Base-by-base conservation (phyloP, 2,888 invertebrate species). In the Amiota mariae region DNA sequence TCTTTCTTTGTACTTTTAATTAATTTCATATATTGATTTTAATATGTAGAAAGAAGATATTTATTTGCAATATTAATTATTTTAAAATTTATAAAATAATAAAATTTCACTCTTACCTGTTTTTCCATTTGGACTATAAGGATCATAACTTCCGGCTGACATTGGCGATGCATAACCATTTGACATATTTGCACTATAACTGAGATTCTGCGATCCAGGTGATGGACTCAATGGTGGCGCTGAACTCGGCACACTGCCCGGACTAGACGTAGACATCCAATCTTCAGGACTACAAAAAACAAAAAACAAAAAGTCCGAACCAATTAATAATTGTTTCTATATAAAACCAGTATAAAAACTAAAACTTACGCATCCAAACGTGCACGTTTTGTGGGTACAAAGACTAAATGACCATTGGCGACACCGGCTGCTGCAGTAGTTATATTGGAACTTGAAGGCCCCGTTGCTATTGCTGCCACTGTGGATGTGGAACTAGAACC, bases 81-180 rank as follows among this genome's bases (percentile, higher is more conserved):
- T 1, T 24, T 24, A 24, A 24, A n/a, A n/a, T n/a, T n/a, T n/a
- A n/a, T n/a, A n/a, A n/a, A n/a, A n/a, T n/a, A n/a, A 24, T 24
- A 24, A 24, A 24, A 24, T 24, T 48, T 61, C 8, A 18, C 8
- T 92, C 95, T 94, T 85, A 96, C 96, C 95, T 92, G 95, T 93
- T 93, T 96, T 96, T 87, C 95, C 95, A 90, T 95, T 95, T 80
- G 96, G 96, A 91, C 96, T 96, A 90, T 96, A 96, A 2, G 96
- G 95, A 84, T 96, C 96, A 91, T 96, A 96, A 93, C 96, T 96
- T 90, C 95, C 94, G 18, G 95, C 94, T 72, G 95, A 96, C 92
- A 96, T 93, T 20, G 96, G 96, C 80, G 96, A 96, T 71, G 95
- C 94, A 90, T 96, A 96, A 72, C 96, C 96, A 85, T 95, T 95